Percentiles rank a stretch among this genome's conserved stretches.
These are phyloP conservation scores for Leucophenga varia DNA, from an alignment of 1,140 invertebrate species.

Conservation along the genomic window DNA sequence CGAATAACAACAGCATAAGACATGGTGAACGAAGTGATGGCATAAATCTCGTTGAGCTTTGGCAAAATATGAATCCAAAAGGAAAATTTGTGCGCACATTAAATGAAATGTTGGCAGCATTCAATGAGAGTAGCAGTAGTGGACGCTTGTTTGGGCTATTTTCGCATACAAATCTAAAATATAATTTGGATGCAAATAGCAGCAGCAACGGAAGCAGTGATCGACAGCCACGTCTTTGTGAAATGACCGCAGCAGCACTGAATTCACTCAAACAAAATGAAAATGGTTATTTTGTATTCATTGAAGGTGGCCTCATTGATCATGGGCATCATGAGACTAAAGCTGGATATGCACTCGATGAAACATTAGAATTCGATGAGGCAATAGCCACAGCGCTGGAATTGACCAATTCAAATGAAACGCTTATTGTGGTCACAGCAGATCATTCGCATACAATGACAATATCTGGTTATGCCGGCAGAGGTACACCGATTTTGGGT, in stretches of 20 bases:
- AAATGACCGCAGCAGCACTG: conserved; percentile 76
- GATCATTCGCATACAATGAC: conserved; percentile 71
- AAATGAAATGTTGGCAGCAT: conserved; percentile 53
- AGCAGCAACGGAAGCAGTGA: conserved; percentile 60
- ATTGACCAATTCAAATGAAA: conserved; percentile 63
- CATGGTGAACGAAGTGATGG: conserved; percentile 59
- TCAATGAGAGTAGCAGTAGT: conserved; percentile 33
- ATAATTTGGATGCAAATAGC: conserved; percentile 60
- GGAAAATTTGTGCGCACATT: conserved; percentile 65
- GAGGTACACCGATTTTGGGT: conserved; percentile 69
- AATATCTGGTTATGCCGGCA: conserved; percentile 66
- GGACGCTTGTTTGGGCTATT: conserved; percentile 58
- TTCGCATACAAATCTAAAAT: conserved; percentile 58
- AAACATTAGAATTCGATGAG: conserved; percentile 68
- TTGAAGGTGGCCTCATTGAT: conserved; percentile 72
- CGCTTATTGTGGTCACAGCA: conserved; percentile 68
- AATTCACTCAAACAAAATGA: conserved; percentile 64
- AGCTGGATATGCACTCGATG: conserved; percentile 67
- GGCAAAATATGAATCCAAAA: conserved; percentile 42
- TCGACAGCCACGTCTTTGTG: conserved; percentile 69
- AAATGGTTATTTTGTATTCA: conserved; percentile 67
- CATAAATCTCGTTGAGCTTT: conserved; percentile 58
- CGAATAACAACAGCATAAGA: conserved; percentile 51
- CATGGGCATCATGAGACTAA: conserved; percentile 69
- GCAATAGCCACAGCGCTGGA: conserved; percentile 64